phyloP scores from a whole-genome alignment of 2,888 invertebrate species.

The Hofmannophila pseudospretella region DNA sequence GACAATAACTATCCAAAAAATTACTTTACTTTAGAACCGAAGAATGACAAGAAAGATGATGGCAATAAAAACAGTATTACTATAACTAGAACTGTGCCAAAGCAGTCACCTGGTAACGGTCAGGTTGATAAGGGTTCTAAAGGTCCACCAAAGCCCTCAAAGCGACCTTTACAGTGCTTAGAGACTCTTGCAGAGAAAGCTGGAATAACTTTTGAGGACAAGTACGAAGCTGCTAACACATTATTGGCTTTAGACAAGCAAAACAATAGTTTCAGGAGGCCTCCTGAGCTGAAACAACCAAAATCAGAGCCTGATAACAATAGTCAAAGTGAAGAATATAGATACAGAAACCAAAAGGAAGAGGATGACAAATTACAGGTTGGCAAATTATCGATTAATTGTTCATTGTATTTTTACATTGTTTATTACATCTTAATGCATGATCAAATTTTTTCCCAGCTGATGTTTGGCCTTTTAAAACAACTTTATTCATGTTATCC shows the following conservation, averaged over 20 bases:
- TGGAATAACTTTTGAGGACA: conserved; percentile 85
- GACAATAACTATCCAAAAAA: conserved; percentile 60
- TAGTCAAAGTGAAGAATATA: conserved; percentile 52
- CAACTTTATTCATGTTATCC: no score
- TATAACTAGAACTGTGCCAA: conserved; percentile 61
- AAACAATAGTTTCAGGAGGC: conserved; percentile 64
- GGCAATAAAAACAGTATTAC: conserved; percentile 72
- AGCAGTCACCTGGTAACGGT: conserved; percentile 47
- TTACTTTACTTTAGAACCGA: conserved; percentile 63
- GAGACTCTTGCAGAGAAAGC: conserved; percentile 86
- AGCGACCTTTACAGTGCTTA: conserved; percentile 80
- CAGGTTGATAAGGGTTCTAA: conserved; percentile 55
- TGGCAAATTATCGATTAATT: no score
- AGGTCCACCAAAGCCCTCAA: conserved; percentile 41
- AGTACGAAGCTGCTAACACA: conserved; percentile 83
- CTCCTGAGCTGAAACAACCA: conserved; percentile 57
- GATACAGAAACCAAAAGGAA: conserved; percentile 64
- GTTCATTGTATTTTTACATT: no score
- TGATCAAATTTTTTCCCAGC: no score
- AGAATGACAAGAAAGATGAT: conserved; percentile 69
- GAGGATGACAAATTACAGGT: conserved; percentile 71
- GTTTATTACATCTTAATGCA: no score
- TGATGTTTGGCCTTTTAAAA: no score
- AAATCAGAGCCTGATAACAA: conserved; percentile 58
- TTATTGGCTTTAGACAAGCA: conserved; percentile 81